A percentile compares a stretch with the other conserved stretches of the same genome.
Evolutionary conservation across 2,797 vertebrate species (phyloP).

Genomic region (Coregonus ussuriensis): DNA sequence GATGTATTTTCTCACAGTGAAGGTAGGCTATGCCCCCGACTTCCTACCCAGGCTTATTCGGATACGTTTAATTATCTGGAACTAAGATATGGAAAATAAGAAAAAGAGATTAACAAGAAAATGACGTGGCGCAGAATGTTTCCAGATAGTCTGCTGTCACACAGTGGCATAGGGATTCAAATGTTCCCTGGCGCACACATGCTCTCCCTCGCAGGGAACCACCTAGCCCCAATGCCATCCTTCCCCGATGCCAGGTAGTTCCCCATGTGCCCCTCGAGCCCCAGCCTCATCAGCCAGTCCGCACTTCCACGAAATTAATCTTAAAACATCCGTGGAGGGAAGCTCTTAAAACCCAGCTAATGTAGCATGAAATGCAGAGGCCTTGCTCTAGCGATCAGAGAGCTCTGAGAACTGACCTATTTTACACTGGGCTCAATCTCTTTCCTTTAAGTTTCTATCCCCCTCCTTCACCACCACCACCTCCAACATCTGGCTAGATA

Average conservation of each 20-base stretch:
- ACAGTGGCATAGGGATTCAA: too few relatives aligned
- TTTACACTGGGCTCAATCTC: conserved; percentile 69
- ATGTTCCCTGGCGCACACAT: too few relatives aligned
- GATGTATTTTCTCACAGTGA: too few relatives aligned
- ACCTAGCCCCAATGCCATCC: conserved; percentile 27
- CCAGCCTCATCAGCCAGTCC: conserved; percentile 63
- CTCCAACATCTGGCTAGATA: conserved; percentile 53
- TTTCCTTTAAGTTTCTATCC: conserved; percentile 53
- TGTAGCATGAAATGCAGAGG: conserved; percentile 83
- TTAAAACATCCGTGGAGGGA: conserved; percentile 79
- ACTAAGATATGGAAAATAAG: too few relatives aligned
- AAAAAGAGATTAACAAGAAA: too few relatives aligned
- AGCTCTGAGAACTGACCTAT: conserved; percentile 71
- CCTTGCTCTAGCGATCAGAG: conserved; percentile 79
- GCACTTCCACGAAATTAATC: conserved; percentile 81
- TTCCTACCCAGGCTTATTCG: too few relatives aligned
- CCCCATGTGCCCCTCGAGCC: conserved; percentile 33
- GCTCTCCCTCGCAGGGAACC: conserved; percentile 31
- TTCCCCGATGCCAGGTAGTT: too few relatives aligned
- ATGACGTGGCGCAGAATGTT: too few relatives aligned
- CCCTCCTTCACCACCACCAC: conserved; percentile 42
- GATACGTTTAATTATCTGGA: too few relatives aligned
- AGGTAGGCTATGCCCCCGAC: too few relatives aligned
- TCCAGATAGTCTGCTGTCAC: too few relatives aligned
- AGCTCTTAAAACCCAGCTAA: conserved; percentile 85